phyloP scores from a whole-genome alignment of 2,888 invertebrate genomes.

The Panopea generosa region DNA sequence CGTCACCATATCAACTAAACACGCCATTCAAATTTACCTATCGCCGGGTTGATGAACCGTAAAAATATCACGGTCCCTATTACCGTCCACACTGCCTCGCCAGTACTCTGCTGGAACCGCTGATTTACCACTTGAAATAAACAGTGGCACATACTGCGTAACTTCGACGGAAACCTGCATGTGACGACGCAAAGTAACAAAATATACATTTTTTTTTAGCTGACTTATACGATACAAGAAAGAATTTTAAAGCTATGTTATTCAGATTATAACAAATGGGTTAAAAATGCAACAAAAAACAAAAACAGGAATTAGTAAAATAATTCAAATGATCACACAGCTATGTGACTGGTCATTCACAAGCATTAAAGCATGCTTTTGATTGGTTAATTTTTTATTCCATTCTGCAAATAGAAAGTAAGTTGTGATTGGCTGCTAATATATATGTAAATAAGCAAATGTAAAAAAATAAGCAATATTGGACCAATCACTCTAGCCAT shows the following conservation, averaged over 20 bases:
- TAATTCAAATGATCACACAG: not conserved
- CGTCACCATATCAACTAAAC: no score
- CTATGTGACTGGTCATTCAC: slow-evolving; percentile 27
- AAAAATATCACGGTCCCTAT: slow-evolving; percentile 97
- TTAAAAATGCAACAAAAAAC: slow-evolving; percentile 3
- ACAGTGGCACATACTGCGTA: slow-evolving; percentile 99
- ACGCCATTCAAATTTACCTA: slow-evolving; percentile 85
- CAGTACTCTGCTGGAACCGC: slow-evolving; percentile 83
- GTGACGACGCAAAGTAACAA: no score
- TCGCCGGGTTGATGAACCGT: slow-evolving; percentile 98
- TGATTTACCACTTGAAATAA: slow-evolving; percentile 89
- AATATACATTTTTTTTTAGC: no score
- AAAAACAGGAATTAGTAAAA: slow-evolving; percentile 1
- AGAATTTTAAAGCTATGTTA: no score
- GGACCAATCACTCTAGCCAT: no score
- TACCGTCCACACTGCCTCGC: slow-evolving; percentile 89
- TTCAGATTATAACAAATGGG: not conserved
- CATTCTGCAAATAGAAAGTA: slow-evolving; percentile 46
- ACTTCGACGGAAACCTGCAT: slow-evolving; percentile 94
- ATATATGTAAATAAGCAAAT: no score
- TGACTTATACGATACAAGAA: no score
- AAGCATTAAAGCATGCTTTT: slow-evolving; percentile 52
- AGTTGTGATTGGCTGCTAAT: slow-evolving; percentile 3
- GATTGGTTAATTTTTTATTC: slow-evolving; percentile 50
- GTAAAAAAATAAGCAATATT: no score